Evolutionary conservation across 1,140 invertebrate genomes (phyloP), one percentile per base, ranked within the genome.

Genomic region (Euglossa dilemma): DNA sequence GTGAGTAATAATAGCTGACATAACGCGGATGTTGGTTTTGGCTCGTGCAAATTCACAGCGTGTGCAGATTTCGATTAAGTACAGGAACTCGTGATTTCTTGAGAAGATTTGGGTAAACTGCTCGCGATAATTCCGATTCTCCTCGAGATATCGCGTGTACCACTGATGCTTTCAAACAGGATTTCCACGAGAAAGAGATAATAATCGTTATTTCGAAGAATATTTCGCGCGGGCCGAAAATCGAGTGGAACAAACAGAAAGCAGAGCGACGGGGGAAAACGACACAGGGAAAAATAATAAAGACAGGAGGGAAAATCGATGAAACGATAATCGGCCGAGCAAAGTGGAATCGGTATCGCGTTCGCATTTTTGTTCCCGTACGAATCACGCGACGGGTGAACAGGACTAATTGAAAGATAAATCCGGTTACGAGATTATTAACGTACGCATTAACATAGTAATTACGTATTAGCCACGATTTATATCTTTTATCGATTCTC

Each of bases 361-460:
- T 64, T 36, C 36, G 4, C 36, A 61, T 57, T 61, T 71, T 74
- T 81, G n/a, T 52, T 59, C 8, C 12, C 18, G 23, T n/a, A 47
- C 11, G 25, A 56, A 70, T 45, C 28, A 18, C 4, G 9, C 28
- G 61, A 50, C 47, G 23, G 5, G 5, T 14, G 64, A 70, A 50
- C 79, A 64, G n/a, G 79, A 6, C 28, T 47, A 81, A 81, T 81
- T 81, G 71, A 81, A 81, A 74, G 79, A 66, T 81, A 81, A 74
- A 81, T 74, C n/a, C 71, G 18, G 71, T 66, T 47, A n/a, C 50
- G 20, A 61, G 71, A 81, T 81, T 74, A 81, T 81, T 81, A 81
- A 81, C 79, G 79, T n/a, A 56, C 79, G 59, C 70, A 81, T 81
- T 81, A 81, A 56, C 79, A 81, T 81, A 81, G 59, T 81, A 81